These are phyloP conservation scores for Saccopteryx bilineata DNA, from an alignment of 2,113 vertebrate genomes.

Conservation along the genomic window DNA sequence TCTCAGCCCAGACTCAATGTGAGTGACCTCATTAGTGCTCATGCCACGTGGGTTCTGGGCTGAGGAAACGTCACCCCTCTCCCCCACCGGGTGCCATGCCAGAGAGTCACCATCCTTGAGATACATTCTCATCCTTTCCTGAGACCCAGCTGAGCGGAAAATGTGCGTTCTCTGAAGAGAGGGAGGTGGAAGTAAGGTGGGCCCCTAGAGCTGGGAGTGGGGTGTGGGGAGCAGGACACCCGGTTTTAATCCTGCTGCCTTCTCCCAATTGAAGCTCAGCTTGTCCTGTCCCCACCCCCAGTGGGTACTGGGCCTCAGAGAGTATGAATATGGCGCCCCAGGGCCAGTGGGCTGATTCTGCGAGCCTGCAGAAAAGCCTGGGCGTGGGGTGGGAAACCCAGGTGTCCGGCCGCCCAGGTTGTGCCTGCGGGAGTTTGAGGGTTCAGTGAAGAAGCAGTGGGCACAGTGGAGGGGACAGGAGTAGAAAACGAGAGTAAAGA, in stretches of 20 bases:
- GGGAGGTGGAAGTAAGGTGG: background rate
- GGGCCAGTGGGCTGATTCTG: background rate
- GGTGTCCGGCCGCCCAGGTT: background rate
- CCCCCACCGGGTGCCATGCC: background rate
- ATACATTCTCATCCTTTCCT: constrained; percentile 71
- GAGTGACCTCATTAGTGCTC: rapidly evolving
- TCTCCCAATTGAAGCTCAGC: background rate
- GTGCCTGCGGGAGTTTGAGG: background rate
- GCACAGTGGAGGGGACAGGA: background rate
- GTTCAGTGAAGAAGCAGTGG: background rate
- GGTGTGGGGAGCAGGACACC: background rate
- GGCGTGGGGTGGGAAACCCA: background rate
- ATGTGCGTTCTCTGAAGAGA: background rate
- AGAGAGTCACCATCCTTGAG: background rate
- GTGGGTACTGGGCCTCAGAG: background rate
- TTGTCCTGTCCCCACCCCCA: background rate
- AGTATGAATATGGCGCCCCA: background rate
- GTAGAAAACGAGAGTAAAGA: background rate
- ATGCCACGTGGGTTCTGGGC: background rate
- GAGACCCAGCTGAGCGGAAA: constrained; percentile 71
- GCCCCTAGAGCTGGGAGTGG: background rate
- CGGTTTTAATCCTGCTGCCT: background rate
- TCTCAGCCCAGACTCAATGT: background rate
- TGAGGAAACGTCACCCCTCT: background rate
- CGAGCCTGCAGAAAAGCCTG: background rate